These are phyloP conservation scores for Cyrtonyx montezumae DNA, from an alignment of 2,113 vertebrate genomes.

Conservation along the genomic window DNA sequence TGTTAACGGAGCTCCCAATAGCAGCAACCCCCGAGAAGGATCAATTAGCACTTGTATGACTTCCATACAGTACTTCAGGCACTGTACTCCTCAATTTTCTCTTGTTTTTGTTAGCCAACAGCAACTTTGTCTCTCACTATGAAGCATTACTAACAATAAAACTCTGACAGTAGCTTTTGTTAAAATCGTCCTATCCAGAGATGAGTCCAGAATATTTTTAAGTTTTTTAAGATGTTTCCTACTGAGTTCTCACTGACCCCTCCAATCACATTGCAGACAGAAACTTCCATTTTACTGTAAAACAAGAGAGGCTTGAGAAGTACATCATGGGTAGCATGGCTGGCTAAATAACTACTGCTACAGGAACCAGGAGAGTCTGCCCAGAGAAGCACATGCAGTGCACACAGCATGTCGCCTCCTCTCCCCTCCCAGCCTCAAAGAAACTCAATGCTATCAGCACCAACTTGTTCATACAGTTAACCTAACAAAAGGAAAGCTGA, in stretches of 20 bases:
- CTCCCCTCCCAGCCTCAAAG: background rate
- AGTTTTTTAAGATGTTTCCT: background rate
- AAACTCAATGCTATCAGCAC: constrained; percentile 5
- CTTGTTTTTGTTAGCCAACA: background rate
- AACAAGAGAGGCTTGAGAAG: constrained; percentile 47
- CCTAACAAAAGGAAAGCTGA: background rate
- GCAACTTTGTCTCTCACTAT: background rate
- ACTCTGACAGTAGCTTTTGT: background rate
- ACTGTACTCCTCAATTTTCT: constrained; percentile 9
- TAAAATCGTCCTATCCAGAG: background rate
- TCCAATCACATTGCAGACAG: background rate
- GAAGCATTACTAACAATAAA: background rate
- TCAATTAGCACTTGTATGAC: background rate
- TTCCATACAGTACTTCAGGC: background rate
- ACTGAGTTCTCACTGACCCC: background rate
- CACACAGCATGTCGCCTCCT: background rate
- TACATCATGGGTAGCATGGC: background rate
- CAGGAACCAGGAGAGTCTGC: background rate
- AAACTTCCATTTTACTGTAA: background rate
- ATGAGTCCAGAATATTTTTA: background rate
- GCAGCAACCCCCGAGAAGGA: background rate
- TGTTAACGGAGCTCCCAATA: background rate
- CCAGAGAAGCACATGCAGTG: background rate
- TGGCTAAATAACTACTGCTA: background rate
- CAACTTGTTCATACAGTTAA: constrained; percentile 6